phyloP scores from a whole-genome alignment of 2,888 invertebrate genomes.

The Augiades crinisus region DNA sequence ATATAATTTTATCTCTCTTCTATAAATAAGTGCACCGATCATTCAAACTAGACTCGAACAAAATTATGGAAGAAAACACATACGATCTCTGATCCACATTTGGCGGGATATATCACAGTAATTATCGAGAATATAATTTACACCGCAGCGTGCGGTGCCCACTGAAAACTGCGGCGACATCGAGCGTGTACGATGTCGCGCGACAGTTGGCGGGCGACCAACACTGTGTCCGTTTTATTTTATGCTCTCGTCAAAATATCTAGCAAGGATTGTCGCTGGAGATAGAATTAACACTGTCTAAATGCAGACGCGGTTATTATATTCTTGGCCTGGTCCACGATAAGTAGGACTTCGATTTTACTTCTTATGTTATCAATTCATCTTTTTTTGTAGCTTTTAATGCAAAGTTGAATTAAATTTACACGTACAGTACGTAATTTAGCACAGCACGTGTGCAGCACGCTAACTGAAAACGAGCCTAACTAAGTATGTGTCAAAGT shows the following conservation, averaged over 20 bases:
- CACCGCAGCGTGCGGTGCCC: slow-evolving; percentile 6
- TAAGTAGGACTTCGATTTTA: too few species aligned
- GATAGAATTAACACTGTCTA: background rate
- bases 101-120: background rate
- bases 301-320: background rate
- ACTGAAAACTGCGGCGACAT: slow-evolving; percentile 7
- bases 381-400: too few species aligned
- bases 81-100: background rate
- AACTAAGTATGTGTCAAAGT: background rate
- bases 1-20: too few species aligned
- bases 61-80: background rate
- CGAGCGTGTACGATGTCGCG: slow-evolving; percentile 27
- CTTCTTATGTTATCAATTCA: too few species aligned
- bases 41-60: too few species aligned
- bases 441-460: background rate
- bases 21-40: too few species aligned
- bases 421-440: too few species aligned
- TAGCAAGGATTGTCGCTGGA: background rate
- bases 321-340: background rate
- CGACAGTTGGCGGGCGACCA: slow-evolving; percentile 61
- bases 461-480: background rate
- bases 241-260: slow-evolving; percentile 52
- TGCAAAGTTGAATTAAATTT: too few species aligned
- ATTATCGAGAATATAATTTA: slow-evolving; percentile 12
- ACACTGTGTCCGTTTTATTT: slow-evolving; percentile 64